Evolutionary conservation across 2,888 invertebrate genomes (phyloP).

Genomic region (Phorcus lineatus): DNA sequence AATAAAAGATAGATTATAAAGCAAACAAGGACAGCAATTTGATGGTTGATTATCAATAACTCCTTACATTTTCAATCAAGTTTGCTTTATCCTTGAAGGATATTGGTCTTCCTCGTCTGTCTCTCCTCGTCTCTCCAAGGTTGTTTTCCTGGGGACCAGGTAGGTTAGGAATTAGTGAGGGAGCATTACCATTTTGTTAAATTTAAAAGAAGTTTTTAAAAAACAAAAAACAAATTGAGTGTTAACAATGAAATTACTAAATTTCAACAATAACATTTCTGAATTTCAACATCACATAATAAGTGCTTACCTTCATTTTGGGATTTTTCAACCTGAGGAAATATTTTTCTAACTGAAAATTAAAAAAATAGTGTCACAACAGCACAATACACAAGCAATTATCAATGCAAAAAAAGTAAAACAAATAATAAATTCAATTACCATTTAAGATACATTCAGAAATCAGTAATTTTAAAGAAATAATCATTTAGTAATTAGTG

Average conservation of each 20-base stretch:
- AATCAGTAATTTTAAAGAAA: no score
- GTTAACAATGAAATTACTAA: no score
- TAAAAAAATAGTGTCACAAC: conserved; percentile 19
- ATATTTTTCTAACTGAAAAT: conserved; percentile 85
- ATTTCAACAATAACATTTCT: no score
- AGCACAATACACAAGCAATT: background rate
- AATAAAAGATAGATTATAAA: no score
- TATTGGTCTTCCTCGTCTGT: conserved; percentile 26
- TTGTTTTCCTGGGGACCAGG: background rate
- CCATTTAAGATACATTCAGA: no score
- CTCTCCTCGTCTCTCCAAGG: conserved; percentile 20
- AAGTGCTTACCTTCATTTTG: conserved; percentile 78
- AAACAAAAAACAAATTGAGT: no score
- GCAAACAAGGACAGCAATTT: no score
- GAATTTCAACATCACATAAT: no score
- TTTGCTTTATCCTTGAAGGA: conserved; percentile 27
- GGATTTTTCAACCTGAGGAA: conserved; percentile 95
- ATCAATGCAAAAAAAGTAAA: background rate
- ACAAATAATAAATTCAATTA: background rate
- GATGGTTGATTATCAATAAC: no score
- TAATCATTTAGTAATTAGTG: no score
- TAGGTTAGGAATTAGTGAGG: background rate
- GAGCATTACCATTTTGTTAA: background rate
- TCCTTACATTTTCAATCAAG: background rate
- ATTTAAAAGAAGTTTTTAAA: no score